phyloP scores from a whole-genome alignment of 2,113 vertebrate species.

The Marmota monax region DNA sequence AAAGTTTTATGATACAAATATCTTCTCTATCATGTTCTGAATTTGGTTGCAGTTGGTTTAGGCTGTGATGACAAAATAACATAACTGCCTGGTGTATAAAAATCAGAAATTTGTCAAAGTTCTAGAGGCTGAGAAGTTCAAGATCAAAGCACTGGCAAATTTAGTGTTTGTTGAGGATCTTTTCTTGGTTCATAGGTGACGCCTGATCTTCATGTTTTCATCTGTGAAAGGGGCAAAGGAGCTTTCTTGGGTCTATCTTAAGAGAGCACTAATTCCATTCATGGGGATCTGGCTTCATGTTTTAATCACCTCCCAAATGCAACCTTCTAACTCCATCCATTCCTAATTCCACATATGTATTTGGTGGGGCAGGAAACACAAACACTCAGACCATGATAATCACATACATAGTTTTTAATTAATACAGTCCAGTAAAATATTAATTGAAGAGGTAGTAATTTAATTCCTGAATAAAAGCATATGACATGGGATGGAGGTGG shows the following conservation, averaged over 20 bases:
- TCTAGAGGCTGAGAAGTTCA: not conserved
- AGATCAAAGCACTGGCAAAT: not conserved
- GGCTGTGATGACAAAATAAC: not conserved
- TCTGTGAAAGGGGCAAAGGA: not conserved
- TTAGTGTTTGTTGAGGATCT: rapidly evolving
- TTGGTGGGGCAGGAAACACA: not conserved
- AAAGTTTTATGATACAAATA: not conserved
- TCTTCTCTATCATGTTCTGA: not conserved
- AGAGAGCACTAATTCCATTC: not conserved
- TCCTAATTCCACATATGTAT: not conserved
- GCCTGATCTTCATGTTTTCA: not conserved
- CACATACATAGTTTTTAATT: not conserved
- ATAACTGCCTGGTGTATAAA: not conserved
- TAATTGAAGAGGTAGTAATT: not conserved
- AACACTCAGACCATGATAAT: not conserved
- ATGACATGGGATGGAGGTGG: too few species aligned
- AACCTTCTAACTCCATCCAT: not conserved
- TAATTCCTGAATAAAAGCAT: not conserved
- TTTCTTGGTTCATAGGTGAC: not conserved
- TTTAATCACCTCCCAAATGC: not conserved
- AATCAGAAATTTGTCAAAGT: not conserved
- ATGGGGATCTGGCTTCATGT: not conserved
- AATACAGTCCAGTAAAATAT: not conserved
- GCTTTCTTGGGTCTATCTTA: not conserved
- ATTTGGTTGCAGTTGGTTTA: not conserved